Base-by-base conservation (phyloP, 2,113 vertebrate species). In the Columba livia region DNA sequence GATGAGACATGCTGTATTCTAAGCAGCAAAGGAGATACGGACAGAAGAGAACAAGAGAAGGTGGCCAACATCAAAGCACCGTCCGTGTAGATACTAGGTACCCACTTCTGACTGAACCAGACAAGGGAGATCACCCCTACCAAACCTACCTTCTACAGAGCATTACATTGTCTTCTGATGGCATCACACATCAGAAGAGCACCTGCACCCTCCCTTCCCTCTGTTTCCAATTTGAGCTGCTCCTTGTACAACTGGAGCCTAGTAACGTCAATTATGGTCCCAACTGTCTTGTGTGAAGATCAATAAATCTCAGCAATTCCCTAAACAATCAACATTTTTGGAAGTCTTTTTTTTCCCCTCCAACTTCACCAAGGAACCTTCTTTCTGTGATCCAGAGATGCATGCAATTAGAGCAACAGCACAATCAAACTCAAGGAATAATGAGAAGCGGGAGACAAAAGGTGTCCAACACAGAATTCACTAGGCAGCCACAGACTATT, bases 331-430 rank as follows among this genome's bases (percentile, higher is more conserved):
- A 83, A 90, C 56, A 47, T 88, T 88, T 85, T 40, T 61, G 11
- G 65, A 86, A 86, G 48, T 10, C 10, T 6, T 83, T 93, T 50
- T 93, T 81, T 88, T 57, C 8, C 42, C 15, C 44, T 18, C 44
- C 81, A 91, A n/a, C n/a, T 84, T 92, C 79, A 88, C 80, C 93
- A 93, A 75, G 60, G 56, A 91, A 96, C 26, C 15, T 32, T 83
- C 75, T 84, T 80, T 56, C 77, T 79, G 40, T 84, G 79, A 79
- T 90, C 86, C 61, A 51, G 65, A 95, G 90, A 86, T 54, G 66
- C 20, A 42, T 6, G 34, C 70, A 95, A 88, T 88, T 90, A 96
- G 44, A 96, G 77, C 15, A 31, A 51, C 2, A 80, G 88, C 60
- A 78, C 51, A 90, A 86, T 56, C 83, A 48, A 94, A 64, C 56